Evolutionary conservation across 2,888 invertebrate species (phyloP).

Genomic region (Trichopoda pennipes): DNA sequence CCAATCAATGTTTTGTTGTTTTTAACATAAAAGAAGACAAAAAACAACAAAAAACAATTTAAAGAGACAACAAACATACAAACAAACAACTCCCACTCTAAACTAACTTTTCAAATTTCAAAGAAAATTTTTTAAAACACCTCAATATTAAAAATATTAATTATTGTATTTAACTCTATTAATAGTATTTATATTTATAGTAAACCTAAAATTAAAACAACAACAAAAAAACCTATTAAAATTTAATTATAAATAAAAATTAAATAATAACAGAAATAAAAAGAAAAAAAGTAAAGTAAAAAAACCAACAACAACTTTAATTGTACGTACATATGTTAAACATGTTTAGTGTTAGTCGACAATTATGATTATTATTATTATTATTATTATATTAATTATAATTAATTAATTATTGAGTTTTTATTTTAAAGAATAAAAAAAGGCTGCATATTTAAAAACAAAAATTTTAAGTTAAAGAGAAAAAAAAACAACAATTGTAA

Average conservation of each 20-base stretch:
- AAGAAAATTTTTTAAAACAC: constrained; percentile 56
- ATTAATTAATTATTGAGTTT: constrained; percentile 62
- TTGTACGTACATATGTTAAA: constrained; percentile 68
- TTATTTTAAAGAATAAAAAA: constrained; percentile 41
- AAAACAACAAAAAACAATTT: too few species aligned
- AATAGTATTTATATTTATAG: constrained; percentile 66
- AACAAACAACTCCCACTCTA: not conserved
- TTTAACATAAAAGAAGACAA: constrained; percentile 19
- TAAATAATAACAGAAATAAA: constrained; percentile 10
- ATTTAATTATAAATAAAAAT: constrained; percentile 61
- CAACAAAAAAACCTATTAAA: constrained; percentile 59
- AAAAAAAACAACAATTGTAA: constrained; percentile 48
- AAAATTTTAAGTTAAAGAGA: constrained; percentile 46
- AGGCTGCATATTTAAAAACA: constrained; percentile 59
- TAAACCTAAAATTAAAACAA: constrained; percentile 41
- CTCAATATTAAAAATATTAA: constrained; percentile 42
- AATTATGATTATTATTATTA: constrained; percentile 58
- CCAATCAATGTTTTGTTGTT: constrained; percentile 53
- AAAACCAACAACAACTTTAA: constrained; percentile 51
- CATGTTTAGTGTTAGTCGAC: constrained; percentile 67
- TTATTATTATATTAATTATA: constrained; percentile 44
- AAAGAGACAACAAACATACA: too few species aligned
- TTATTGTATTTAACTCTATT: constrained; percentile 60
- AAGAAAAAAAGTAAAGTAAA: not conserved
- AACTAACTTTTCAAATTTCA: constrained; percentile 46